Evolutionary conservation across 2,888 invertebrate species (phyloP).

Genomic region (Cephalotes varians): DNA sequence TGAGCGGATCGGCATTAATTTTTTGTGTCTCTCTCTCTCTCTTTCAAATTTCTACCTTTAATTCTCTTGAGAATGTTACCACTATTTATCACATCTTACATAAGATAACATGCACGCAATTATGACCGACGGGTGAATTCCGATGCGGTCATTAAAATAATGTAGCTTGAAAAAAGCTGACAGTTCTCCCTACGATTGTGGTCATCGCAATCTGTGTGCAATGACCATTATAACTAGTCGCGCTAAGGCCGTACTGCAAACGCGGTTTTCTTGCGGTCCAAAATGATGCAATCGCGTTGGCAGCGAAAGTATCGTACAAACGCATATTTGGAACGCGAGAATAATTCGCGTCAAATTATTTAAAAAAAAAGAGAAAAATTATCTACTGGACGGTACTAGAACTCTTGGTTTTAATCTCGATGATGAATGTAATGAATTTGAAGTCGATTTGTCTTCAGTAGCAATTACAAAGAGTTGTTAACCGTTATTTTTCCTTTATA

Average conservation of each 20-base stretch:
- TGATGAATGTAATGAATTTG: not conserved
- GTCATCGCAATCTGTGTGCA: not conserved
- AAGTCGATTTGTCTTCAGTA: not conserved
- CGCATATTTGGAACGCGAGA: not conserved
- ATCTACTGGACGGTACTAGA: not conserved
- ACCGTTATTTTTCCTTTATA: not conserved
- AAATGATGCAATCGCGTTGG: slow-evolving; percentile 32
- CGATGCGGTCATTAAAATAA: not conserved
- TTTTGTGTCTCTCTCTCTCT: not conserved
- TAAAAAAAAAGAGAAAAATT: slow-evolving; percentile 15
- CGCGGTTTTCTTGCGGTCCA: slow-evolving; percentile 33
- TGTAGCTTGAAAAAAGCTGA: not conserved
- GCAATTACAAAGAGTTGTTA: not conserved
- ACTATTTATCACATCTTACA: slow-evolving; percentile 47
- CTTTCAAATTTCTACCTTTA: slow-evolving; percentile 6
- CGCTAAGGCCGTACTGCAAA: slow-evolving; percentile 4
- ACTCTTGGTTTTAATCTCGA: slow-evolving; percentile 7
- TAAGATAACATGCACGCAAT: slow-evolving; percentile 15
- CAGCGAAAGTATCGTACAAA: slow-evolving; percentile 28
- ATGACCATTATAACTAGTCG: slow-evolving; percentile 17
- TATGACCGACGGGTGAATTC: not conserved
- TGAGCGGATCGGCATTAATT: not conserved
- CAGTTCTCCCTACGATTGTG: not conserved
- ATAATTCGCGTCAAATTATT: not conserved
- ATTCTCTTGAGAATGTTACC: slow-evolving; percentile 8